Evolutionary conservation across 1,140 invertebrate species (phyloP).

Genomic region (Whitmania pigra): DNA sequence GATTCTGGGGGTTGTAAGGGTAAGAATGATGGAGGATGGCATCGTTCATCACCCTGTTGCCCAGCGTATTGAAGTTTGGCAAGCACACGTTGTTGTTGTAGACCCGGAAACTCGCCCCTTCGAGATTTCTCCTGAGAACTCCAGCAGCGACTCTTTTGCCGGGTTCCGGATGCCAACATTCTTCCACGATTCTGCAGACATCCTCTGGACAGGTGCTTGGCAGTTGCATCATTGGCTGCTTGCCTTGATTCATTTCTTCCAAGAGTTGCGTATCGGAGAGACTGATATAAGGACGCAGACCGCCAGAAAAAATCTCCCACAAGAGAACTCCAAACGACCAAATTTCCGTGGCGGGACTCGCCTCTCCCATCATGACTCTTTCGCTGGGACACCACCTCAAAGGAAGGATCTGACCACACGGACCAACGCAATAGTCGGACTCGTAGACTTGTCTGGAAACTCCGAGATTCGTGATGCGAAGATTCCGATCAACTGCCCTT

Average conservation of each 20-base stretch:
- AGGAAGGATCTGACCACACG: not conserved
- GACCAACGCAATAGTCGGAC: not conserved
- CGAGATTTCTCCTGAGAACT: not conserved
- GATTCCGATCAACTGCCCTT: not conserved
- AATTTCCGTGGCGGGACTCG: not conserved
- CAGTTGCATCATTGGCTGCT: not conserved
- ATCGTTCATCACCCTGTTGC: not conserved
- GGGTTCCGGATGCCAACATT: not conserved
- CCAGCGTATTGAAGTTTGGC: not conserved
- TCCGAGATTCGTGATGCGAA: constrained; percentile 5
- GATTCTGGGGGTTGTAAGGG: not conserved
- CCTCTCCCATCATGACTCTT: not conserved
- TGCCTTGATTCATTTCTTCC: not conserved
- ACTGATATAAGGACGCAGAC: not conserved
- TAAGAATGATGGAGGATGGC: too few relatives aligned
- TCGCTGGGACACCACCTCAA: constrained; percentile 8
- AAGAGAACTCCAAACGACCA: constrained; percentile 4
- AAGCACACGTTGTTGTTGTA: not conserved
- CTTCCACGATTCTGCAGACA: not conserved
- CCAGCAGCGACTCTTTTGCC: not conserved
- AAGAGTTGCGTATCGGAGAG: constrained; percentile 5
- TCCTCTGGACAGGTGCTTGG: not conserved
- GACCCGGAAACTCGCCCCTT: not conserved
- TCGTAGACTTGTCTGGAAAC: constrained; percentile 1
- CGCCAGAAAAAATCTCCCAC: constrained; percentile 3